These are phyloP conservation scores for Nymphicus hollandicus DNA, from an alignment of 2,113 vertebrate genomes.

Conservation along the genomic window DNA sequence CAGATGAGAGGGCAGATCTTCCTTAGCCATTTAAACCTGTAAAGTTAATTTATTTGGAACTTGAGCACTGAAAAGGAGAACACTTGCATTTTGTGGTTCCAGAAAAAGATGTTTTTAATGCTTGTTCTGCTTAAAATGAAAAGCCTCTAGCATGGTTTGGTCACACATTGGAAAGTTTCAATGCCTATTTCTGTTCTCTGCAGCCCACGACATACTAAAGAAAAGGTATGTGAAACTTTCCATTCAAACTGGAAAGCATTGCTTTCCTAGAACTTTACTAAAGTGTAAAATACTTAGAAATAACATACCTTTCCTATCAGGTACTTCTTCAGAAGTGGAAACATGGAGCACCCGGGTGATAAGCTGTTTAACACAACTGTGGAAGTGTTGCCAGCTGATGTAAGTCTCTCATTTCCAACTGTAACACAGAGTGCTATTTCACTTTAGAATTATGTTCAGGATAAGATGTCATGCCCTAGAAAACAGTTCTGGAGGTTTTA, in stretches of 20 bases:
- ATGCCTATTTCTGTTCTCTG: background rate
- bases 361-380: conserved; percentile 83
- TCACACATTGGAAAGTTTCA: background rate
- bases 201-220: background rate
- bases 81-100: background rate
- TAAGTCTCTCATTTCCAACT: conserved; percentile 66
- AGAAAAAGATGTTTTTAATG: background rate
- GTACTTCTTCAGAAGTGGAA: conserved; percentile 84
- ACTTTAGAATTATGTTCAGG: background rate
- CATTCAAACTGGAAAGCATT: background rate
- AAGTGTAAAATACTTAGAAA: background rate
- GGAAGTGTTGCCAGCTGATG: conserved; percentile 77
- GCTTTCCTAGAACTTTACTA: background rate
- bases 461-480: background rate
- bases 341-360: conserved; percentile 76
- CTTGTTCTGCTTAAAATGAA: background rate
- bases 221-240: background rate
- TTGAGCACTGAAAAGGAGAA: background rate
- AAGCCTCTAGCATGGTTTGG: background rate
- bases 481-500: background rate
- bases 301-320: conserved; percentile 51
- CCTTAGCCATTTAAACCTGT: background rate
- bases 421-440: background rate
- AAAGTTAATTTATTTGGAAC: background rate
- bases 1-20: background rate